Conservation (phyloP, 2,797 vertebrate genomes). For the Danio kyathit region DNA sequence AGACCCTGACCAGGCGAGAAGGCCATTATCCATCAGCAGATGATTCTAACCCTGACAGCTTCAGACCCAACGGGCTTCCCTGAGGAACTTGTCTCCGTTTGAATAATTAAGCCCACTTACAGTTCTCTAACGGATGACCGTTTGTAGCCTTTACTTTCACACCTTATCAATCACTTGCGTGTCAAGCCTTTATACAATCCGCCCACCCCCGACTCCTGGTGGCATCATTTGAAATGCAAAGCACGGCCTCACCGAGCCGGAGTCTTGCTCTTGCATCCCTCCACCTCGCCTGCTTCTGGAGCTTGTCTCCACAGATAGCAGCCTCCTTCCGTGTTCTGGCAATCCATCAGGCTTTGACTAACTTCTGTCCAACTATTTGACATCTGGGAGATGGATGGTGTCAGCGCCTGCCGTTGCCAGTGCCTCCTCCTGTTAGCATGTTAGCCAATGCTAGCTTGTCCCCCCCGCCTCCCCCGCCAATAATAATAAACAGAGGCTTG, state of each 20-base stretch:
- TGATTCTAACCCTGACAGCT: conserved; percentile 74
- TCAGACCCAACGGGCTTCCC: conserved; percentile 68
- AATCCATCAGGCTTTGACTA: conserved; percentile 83
- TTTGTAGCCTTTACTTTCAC: conserved; percentile 72
- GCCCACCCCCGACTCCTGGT: conserved; percentile 59
- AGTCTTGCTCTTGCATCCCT: conserved; percentile 46
- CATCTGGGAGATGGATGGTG: conserved; percentile 76
- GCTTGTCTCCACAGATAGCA: conserved; percentile 63
- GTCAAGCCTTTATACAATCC: conserved; percentile 67
- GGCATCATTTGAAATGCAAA: conserved; percentile 79
- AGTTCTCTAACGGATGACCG: conserved; percentile 67
- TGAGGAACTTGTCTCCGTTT: conserved; percentile 73
- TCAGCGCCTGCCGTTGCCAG: conserved; percentile 67
- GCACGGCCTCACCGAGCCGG: conserved; percentile 59
- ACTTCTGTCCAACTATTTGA: conserved; percentile 79
- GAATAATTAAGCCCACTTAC: conserved; percentile 79
- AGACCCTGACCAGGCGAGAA: conserved; percentile 58
- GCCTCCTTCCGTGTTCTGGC: conserved; percentile 62
- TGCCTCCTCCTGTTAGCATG: conserved; percentile 72
- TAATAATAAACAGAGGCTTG: conserved; percentile 44
- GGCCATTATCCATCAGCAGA: conserved; percentile 74
- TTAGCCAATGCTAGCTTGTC: conserved; percentile 37
- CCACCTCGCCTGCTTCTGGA: conserved; percentile 52
- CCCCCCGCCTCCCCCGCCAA: too few relatives aligned
- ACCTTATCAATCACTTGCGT: conserved; percentile 76